Evolutionary conservation across 2,113 vertebrate species (phyloP).

Genomic region (Gulo gulo): DNA sequence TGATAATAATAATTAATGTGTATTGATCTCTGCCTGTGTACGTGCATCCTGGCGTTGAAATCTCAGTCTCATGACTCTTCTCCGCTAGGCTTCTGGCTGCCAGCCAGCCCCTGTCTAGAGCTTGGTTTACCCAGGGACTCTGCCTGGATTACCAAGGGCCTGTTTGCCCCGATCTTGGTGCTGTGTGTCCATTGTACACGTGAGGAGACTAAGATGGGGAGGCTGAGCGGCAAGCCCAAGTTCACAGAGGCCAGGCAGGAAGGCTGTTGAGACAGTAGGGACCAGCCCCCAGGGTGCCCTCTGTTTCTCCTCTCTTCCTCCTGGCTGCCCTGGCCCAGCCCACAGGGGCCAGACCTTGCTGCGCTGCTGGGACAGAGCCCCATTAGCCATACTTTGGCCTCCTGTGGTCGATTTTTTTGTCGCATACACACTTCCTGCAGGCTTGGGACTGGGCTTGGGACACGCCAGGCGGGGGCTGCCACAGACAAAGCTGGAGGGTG

Average conservation of each 20-base stretch:
- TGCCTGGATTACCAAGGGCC: neutral
- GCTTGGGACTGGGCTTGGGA: neutral
- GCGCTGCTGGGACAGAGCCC: neutral
- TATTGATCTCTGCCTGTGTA: neutral
- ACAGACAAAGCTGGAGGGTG: neutral
- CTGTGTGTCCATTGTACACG: neutral
- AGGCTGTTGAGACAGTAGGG: neutral
- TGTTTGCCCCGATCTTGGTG: neutral
- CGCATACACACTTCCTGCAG: fast-evolving
- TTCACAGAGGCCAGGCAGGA: neutral
- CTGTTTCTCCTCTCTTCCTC: neutral
- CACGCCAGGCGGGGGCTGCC: neutral
- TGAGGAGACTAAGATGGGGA: neutral
- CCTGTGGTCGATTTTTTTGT: neutral
- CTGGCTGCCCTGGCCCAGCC: neutral
- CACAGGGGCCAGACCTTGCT: neutral
- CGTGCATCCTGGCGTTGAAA: neutral
- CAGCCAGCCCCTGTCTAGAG: neutral
- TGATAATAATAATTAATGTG: conserved; percentile 2
- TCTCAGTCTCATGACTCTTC: neutral
- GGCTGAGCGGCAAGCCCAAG: neutral
- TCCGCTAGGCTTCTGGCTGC: neutral
- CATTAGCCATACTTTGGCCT: neutral
- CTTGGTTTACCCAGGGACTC: neutral
- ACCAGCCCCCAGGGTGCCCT: neutral